Base-by-base conservation (phyloP, 2,113 vertebrate genomes). In the Aptenodytes forsteri region DNA sequence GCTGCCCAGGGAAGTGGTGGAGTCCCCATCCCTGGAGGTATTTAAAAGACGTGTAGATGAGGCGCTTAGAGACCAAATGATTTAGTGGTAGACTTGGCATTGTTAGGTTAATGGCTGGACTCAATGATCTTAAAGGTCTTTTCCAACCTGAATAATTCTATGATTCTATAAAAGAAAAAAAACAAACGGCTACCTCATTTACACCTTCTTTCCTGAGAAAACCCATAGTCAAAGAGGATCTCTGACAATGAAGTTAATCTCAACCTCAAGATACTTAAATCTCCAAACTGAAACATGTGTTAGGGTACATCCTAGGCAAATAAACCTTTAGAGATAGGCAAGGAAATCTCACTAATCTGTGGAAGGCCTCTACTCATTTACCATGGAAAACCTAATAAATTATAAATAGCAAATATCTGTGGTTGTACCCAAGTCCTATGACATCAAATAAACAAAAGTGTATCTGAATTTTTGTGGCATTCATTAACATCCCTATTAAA, bases 381-480 rank as follows among this genome's bases (percentile, higher is more conserved):
- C 40, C 26, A 19, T 4, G 13, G 34, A 92, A 89, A 83, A 32
- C 7, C 16, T 67, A 50, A 40, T 44, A 54, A 50, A 38, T 29
- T 80, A 29, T 64, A 55, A 54, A 56, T 32, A 11, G 8, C 4
- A 89, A 70, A 27, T 65, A 81, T 29, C n/a, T 69, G 11, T 80
- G 38, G n/a, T 50, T 69, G 23, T 52, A 61, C 3, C 4, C 0
- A 0, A 72, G 11, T 49, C 34, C 7, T 21, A 17, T 7, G 4
- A 50, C 14, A 80, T 17, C 16, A 44, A 40, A 50, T 30, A 61
- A 77, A 50, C 5, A 42, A 40, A 59, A 56, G 1, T 1, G 0
- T 44, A 75, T 13, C 21, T 42, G 32, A 86, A 17, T 52, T 72
- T 67, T 54, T 25, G 11, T 8, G 8, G 79, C 5, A 70, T 61